Evolutionary conservation across 2,888 invertebrate species (phyloP).

Genomic region (Therioaphis trifolii): DNA sequence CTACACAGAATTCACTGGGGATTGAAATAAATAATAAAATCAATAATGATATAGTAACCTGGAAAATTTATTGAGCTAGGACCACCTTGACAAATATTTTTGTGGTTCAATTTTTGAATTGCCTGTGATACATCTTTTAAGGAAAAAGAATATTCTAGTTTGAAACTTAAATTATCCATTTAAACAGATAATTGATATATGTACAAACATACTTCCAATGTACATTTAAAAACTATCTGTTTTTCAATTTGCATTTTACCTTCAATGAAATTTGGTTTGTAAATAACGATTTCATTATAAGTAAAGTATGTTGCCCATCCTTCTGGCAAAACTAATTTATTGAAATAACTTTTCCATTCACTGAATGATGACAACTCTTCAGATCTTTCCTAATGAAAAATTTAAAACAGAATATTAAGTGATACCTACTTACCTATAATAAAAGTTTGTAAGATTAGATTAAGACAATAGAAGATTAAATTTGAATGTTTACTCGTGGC

Average conservation of each 20-base stretch:
- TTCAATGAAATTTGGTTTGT: slow-evolving; percentile 15
- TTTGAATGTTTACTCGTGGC: neutral
- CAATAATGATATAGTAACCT: slow-evolving; percentile 1
- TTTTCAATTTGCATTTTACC: slow-evolving; percentile 18
- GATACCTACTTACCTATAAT: neutral
- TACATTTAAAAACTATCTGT: slow-evolving; percentile 17
- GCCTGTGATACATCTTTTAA: slow-evolving; percentile 4
- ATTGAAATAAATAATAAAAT: slow-evolving; percentile 1
- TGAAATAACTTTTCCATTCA: neutral
- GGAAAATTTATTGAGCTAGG: slow-evolving; percentile 10
- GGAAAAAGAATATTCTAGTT: neutral
- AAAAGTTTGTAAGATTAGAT: neutral
- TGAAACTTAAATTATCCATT: neutral
- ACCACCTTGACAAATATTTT: slow-evolving; percentile 12
- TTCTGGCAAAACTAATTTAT: neutral
- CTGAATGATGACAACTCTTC: neutral
- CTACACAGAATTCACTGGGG: no score
- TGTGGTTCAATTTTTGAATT: neutral
- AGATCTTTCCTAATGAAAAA: neutral
- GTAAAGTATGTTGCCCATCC: slow-evolving; percentile 4
- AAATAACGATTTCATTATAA: slow-evolving; percentile 1
- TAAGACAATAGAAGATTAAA: neutral
- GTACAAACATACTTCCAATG: slow-evolving; percentile 5
- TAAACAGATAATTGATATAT: slow-evolving; percentile 9
- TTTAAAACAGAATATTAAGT: neutral